Conservation (phyloP, 2,113 vertebrate species). For the Anser brachyrhynchus region DNA sequence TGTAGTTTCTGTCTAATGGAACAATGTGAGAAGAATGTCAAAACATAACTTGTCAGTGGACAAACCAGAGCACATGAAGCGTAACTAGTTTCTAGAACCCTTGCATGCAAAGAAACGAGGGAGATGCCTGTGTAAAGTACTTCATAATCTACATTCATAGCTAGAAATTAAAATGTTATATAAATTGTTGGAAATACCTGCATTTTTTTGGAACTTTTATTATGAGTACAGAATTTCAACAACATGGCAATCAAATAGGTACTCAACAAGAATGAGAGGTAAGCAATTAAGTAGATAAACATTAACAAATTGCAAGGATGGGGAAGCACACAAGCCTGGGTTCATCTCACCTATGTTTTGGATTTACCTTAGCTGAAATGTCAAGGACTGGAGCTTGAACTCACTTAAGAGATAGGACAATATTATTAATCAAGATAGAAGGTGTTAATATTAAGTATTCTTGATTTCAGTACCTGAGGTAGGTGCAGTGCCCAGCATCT, state of each 20-base stretch:
- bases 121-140: neutral
- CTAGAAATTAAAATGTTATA: neutral
- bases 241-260: neutral
- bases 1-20: neutral
- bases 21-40: neutral
- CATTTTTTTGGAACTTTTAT: neutral
- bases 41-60: neutral
- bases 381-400: neutral
- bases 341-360: neutral
- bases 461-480: neutral
- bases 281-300: neutral
- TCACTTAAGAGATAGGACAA: neutral
- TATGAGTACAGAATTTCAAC: neutral
- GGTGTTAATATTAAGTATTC: neutral
- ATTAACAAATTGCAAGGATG: neutral
- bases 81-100: accelerated
- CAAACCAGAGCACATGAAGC: too few species aligned
- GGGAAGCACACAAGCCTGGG: neutral
- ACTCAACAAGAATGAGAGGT: neutral
- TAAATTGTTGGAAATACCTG: neutral
- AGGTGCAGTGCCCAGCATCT: neutral
- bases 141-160: neutral
- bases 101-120: neutral
- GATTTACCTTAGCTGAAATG: neutral
- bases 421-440: neutral